Conservation (phyloP, 92 coral and sea anemone species). For the Micromussa lordhowensis region DNA sequence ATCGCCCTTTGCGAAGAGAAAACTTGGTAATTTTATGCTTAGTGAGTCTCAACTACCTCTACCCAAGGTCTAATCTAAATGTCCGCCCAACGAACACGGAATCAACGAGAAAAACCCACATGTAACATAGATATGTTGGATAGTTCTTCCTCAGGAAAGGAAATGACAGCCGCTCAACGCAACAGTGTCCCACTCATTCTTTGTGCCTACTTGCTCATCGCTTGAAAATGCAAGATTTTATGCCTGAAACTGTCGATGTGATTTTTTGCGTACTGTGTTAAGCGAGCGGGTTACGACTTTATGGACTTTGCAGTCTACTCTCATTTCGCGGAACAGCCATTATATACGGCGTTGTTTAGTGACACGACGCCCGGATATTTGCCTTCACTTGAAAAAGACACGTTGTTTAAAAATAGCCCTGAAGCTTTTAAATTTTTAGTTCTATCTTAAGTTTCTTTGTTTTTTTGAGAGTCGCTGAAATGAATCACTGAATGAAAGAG, state of each 20-base stretch:
- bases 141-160: slow-evolving; percentile 15
- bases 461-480: neutral
- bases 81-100: neutral
- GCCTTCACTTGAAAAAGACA: neutral
- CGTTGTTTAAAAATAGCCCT: neutral
- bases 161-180: neutral
- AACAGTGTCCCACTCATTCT: neutral
- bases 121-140: neutral
- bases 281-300: neutral
- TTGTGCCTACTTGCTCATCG: neutral
- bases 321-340: neutral
- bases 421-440: neutral
- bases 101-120: neutral
- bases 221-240: neutral
- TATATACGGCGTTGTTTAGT: neutral
- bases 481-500: neutral
- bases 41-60: neutral
- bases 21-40: neutral
- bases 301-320: too few relatives aligned
- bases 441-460: neutral
- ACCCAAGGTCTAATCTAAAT: neutral
- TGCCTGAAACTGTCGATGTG: neutral
- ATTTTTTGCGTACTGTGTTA: neutral
- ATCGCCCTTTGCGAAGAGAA: neutral
- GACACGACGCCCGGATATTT: neutral